Conservation (phyloP, 2,888 invertebrate genomes). For the Leptarthrus brevirostris region DNA sequence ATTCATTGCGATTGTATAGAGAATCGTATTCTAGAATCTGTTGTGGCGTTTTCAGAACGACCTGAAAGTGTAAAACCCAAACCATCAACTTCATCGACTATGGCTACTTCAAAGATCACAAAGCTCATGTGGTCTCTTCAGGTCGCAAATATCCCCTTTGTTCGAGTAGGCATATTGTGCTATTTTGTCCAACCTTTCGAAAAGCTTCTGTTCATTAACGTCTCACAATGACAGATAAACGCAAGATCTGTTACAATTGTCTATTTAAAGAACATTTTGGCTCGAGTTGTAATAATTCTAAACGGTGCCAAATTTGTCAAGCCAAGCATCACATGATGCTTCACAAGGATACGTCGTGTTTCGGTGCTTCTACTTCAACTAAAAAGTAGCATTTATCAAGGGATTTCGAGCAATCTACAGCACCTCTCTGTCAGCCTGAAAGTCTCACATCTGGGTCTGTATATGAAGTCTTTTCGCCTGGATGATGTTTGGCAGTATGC, state of each 20-base stretch:
- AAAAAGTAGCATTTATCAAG: no score
- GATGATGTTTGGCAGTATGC: no score
- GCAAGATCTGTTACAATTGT: conserved; percentile 1
- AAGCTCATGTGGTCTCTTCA: no score
- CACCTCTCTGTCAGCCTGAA: no score
- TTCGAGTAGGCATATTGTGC: not conserved
- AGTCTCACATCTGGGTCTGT: no score
- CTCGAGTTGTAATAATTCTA: not conserved
- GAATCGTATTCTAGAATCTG: no score
- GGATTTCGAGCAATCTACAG: no score
- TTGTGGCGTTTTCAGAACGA: not conserved
- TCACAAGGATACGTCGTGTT: not conserved
- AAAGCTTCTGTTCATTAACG: not conserved
- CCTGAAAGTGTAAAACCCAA: no score
- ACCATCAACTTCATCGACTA: no score
- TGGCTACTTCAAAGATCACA: no score
- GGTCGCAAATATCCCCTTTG: not conserved
- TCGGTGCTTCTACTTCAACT: not conserved
- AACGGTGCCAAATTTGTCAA: not conserved
- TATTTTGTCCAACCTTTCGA: not conserved
- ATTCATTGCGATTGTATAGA: not conserved
- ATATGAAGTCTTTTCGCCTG: no score
- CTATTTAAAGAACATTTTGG: not conserved
- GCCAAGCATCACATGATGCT: not conserved
- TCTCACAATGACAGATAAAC: not conserved